A percentile compares a stretch with the other conserved stretches of the same genome.
Evolutionary conservation across 2,113 vertebrate species (phyloP).

Genomic region (Ceyx cyanopectus): DNA sequence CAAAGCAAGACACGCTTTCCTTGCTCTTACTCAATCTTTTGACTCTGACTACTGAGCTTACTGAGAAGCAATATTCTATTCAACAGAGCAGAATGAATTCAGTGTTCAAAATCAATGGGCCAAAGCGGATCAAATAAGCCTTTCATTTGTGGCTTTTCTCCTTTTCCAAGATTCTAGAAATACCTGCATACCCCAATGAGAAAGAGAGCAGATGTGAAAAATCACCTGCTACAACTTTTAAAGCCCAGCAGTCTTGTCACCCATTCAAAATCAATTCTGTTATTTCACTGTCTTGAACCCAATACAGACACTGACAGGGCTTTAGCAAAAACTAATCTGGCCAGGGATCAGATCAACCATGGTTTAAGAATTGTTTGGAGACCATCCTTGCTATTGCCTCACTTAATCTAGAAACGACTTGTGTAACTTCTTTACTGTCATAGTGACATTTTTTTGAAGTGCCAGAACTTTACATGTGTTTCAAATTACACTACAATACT

Average conservation of each 20-base stretch:
- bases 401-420: not conserved
- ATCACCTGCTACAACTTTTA: conserved; percentile 48
- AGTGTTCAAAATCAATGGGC: conserved; percentile 42
- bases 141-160: conserved; percentile 24
- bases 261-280: conserved; percentile 42
- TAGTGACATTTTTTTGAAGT: not conserved
- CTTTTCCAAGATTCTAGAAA: conserved; percentile 6
- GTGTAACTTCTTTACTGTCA: too few relatives aligned
- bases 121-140: conserved; percentile 46
- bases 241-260: not conserved
- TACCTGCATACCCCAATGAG: not conserved
- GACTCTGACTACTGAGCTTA: conserved; percentile 21
- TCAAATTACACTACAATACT: conserved; percentile 51
- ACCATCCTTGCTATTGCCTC: conserved; percentile 17
- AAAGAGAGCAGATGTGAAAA: conserved; percentile 44
- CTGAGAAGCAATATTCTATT: not conserved
- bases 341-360: not conserved
- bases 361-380: not conserved
- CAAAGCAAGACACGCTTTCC: conserved; percentile 7
- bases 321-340: conserved; percentile 18
- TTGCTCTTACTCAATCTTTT: conserved; percentile 47
- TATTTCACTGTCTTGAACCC: not conserved
- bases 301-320: not conserved
- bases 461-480: conserved; percentile 54
- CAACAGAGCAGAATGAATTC: conserved; percentile 37